These are phyloP conservation scores for Micrasema minimum DNA, from an alignment of 1,140 invertebrate species.

Conservation along the genomic window DNA sequence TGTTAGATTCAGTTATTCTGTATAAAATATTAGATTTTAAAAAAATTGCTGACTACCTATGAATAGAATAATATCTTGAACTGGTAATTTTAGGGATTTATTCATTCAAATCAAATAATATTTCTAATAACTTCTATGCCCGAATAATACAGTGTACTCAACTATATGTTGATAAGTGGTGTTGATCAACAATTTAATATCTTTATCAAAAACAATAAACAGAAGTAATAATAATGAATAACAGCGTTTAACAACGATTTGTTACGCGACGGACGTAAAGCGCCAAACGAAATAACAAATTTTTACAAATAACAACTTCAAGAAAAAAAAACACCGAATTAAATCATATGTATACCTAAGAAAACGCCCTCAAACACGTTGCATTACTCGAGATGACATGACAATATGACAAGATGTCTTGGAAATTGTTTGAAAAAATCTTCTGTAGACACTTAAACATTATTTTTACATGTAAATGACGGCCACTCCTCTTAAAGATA, in stretches of 20 bases:
- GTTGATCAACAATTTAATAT: background rate
- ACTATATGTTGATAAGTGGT: conserved; percentile 7
- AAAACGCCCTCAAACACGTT: too few relatives aligned
- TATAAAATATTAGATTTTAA: too few relatives aligned
- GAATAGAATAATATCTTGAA: background rate
- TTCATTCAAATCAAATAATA: background rate
- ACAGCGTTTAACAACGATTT: conserved; percentile 44
- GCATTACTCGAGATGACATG: too few relatives aligned
- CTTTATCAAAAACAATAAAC: conserved; percentile 41
- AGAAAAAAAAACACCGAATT: too few relatives aligned
- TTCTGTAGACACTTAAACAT: background rate
- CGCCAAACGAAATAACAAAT: conserved; percentile 23
- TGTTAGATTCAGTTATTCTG: too few relatives aligned
- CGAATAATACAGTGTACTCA: conserved; percentile 7
- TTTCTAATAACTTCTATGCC: background rate
- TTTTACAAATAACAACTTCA: conserved; percentile 3
- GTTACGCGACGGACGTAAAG: conserved; percentile 6
- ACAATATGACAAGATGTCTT: background rate
- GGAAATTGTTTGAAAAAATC: background rate
- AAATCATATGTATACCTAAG: too few relatives aligned
- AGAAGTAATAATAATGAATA: conserved; percentile 31
- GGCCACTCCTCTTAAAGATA: too few relatives aligned
- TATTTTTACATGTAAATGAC: too few relatives aligned
- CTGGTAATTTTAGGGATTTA: background rate
- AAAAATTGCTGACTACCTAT: too few relatives aligned